Evolutionary conservation across 2,888 invertebrate species (phyloP), one percentile per base, ranked within the genome.

Genomic region (Synanthedon tipuliformis): DNA sequence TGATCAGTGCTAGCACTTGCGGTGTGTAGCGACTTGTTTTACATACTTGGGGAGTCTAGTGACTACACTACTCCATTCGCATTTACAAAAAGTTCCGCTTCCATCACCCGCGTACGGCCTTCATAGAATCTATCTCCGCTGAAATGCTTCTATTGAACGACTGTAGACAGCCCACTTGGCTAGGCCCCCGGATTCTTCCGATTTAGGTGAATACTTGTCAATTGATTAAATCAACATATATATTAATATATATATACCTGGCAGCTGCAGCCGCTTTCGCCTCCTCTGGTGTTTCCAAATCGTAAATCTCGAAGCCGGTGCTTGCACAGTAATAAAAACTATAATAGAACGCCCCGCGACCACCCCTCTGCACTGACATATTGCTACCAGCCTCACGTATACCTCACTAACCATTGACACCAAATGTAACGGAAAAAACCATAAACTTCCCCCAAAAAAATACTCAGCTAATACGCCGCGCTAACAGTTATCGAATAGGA

Each of bases 301-400:
- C 85, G 65, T 85, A 85, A 58, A 87, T 80, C 64, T 85, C 86
- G 66, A 85, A 86, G 57, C 81, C 86, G 50, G 78, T 71, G 56
- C 57, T 60, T 53, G 73, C 59, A 63, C 84, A 87, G 60, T 81
- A 79, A 64, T 87, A 86, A 64, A 73, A 85, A 56, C 76, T 73
- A 59, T 83, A 86, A 52, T 71, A 72, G 61, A 85, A 84, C 56
- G 64, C 64, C 27, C 84, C 86, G 34, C 65, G 63, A n/a, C 79
- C 75, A 18, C 81, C 81, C 59, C 78, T 72, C 52, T 79, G 75
- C 57, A 85, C 66, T 58, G 78, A 71, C 81, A 81, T 81, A 50
- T 61, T 63, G 56, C 50, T 52, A 57, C 53, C 53, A 61, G 56
- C 41, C 60, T 56, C 40, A 45, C 50, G 56, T 61, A 61, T 50